Evolutionary conservation across 1,140 invertebrate genomes (phyloP), one percentile per base, ranked within the genome.

Genomic region (Sitobion miscanthi): DNA sequence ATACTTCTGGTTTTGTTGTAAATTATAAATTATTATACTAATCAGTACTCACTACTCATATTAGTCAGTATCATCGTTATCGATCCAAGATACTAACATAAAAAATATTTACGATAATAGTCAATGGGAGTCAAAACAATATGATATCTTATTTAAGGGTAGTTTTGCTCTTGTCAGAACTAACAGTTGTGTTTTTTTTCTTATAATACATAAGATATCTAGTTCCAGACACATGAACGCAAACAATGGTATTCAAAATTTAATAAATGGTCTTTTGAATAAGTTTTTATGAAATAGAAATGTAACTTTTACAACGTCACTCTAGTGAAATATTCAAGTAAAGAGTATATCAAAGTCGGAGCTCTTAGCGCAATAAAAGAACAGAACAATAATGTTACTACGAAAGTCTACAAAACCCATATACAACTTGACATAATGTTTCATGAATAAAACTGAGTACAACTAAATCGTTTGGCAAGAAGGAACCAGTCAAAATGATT

Each of bases 231-330:
- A 57, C 88, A 89, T 38, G 49, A 57, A 42, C 52, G 52, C 35
- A 57, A 89, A 89, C 88, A 89, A 89, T 89, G 11, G 35, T 57
- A 38, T 89, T 57, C 21, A n/a, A 57, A 89, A 89, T 89, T 89
- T 89, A 89, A 89, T 89, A 57, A 89, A 89, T 57, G 35, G 35
- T 57, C 49, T 57, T 57, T 89, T 57, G 88, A 57, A 89, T 89
- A 54, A 89, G 52, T 89, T 88, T 89, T 54, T 89, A 89, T 57
- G 49, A 57, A 57, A 89, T 42, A 89, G 8, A 38, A 89, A 25
- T 89, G 21, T 57, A 89, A 89, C 49, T 89, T 89, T 54, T 47
- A 54, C 87, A 52, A 38, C 47, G 30, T 87, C 47, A 87, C 14
- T 87, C 1, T 35, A 49, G 52, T 57, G 35, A 57, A 89, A 89